Conservation (phyloP, 2,113 vertebrate genomes). For the Cinclus cinclus region DNA sequence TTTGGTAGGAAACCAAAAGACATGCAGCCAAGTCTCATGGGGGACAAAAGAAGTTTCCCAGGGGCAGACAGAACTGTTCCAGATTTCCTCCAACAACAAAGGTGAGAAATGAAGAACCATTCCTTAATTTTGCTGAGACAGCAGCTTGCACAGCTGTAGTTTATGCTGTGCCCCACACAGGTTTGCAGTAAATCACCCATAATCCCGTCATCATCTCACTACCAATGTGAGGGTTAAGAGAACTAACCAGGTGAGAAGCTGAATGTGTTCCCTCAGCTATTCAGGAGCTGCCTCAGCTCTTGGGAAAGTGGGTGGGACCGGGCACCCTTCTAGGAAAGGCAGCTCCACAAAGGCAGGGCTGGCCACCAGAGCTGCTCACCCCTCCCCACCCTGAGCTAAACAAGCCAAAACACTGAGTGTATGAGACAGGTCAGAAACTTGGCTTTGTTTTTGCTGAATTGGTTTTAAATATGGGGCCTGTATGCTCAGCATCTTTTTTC, state of each 20-base stretch:
- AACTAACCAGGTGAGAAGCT: neutral
- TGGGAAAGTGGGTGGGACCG: fast-evolving
- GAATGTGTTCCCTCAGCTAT: neutral
- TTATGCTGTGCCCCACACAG: neutral
- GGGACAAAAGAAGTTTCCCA: neutral
- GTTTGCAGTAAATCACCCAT: neutral
- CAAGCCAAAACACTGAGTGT: neutral
- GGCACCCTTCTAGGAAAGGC: neutral
- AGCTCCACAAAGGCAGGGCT: neutral
- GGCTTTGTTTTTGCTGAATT: neutral
- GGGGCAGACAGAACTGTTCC: neutral
- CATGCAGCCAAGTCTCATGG: neutral
- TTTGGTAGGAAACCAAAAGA: neutral
- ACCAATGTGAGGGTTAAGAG: neutral
- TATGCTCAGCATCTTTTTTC: neutral
- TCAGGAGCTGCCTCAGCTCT: neutral
- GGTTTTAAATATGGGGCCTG: neutral
- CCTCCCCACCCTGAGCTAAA: fast-evolving
- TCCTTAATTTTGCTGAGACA: neutral
- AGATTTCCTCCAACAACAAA: neutral
- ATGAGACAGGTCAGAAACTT: neutral
- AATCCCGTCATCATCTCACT: neutral
- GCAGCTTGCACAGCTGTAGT: neutral
- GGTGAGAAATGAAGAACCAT: neutral
- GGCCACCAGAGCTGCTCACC: neutral